Evolutionary conservation across 2,888 invertebrate species (phyloP), one percentile per base, ranked within the genome.

Genomic region (Thalpophila matura): DNA sequence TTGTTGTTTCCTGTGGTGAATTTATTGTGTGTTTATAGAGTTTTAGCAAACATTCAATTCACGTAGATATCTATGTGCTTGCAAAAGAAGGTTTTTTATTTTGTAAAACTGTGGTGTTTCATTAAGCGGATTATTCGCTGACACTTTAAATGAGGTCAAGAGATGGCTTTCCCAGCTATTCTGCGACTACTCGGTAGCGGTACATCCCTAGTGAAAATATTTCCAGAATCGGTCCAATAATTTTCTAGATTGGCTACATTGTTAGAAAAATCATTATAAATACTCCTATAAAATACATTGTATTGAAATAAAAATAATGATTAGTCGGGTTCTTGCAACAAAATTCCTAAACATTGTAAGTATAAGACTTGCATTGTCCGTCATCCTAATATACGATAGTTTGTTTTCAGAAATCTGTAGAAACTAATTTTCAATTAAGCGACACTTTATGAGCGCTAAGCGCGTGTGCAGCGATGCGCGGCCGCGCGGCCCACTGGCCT

Each of bases 401-500:
- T n/a, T n/a, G 12, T 35, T 55, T 54, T 49, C 10, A 50, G 40
- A 46, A 9, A 46, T n/a, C 14, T 31, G 22, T 37, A 29, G 37
- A 54, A 65, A 47, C 31, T 24, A 58, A 58, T 72, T 62, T 73
- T 43, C 38, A 76, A 67, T 71, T 60, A 72, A 73, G 31, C 45
- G 29, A 40, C 47, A 56, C 20, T 68, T 61, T 62, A 51, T 62
- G 35, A 62, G 47, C 42, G 54, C 40, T 46, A 63, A 58, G 47
- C 43, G 58, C 46, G 59, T 68, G 62, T 70, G 76, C 73, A 63
- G 56, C 68, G 65, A 56, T 71, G 79, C 78, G 75, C 86, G 86
- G 84, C 86, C 79, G 82, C 79, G 80, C 87, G 89, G 86, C 93
- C 93, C 87, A 93, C 92, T 94, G 92, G 89, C 94, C 92, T 93